Percentiles rank a stretch among this genome's conserved stretches.
phyloP scores from a whole-genome alignment of 2,113 vertebrate genomes.

The Athene cunicularia region DNA sequence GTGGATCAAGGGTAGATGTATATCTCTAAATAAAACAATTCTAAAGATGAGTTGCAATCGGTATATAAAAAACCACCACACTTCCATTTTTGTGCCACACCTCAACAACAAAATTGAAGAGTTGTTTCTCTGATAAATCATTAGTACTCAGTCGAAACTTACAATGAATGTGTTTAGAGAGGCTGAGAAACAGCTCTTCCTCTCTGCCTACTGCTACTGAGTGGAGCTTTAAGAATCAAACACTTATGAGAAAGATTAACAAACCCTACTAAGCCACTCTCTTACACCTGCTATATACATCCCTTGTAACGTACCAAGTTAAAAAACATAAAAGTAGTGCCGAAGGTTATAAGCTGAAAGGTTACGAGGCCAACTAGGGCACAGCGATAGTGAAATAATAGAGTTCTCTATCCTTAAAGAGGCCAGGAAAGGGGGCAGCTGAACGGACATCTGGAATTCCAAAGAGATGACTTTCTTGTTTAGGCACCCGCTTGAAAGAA shows the following conservation, averaged over 20 bases:
- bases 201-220: background rate
- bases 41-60: background rate
- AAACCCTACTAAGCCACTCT: background rate
- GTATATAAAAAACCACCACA: background rate
- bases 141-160: background rate
- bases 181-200: background rate
- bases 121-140: background rate
- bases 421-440: no score
- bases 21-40: background rate
- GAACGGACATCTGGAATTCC: no score
- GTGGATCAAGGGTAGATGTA: background rate
- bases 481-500: no score
- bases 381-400: no score
- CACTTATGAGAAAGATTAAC: background rate
- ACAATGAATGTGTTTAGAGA: background rate
- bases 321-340: background rate
- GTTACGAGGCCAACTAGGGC: no score
- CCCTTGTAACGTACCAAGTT: background rate
- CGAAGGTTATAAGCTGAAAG: background rate
- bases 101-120: background rate
- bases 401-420: no score
- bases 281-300: background rate
- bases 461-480: no score
- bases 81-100: background rate
- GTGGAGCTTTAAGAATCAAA: background rate